Conservation (phyloP, 2,888 invertebrate species). For the Anagyrus pseudococci region DNA sequence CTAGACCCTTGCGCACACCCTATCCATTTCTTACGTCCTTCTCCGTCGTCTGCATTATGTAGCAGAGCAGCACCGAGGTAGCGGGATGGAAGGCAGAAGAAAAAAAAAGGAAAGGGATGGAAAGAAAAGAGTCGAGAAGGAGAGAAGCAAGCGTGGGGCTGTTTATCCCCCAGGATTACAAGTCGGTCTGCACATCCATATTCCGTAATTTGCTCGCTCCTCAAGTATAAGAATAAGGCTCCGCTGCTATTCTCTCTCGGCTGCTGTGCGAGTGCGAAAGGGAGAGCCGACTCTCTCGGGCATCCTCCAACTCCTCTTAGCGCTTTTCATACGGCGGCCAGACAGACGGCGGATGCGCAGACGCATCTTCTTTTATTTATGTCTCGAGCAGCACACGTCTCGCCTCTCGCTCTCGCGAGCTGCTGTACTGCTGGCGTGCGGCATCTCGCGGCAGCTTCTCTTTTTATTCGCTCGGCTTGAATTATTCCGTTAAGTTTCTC, state of each 20-base stretch:
- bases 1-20: not conserved
- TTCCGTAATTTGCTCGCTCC: slow-evolving; percentile 49
- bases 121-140: slow-evolving; percentile 31
- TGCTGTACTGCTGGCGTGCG: not conserved
- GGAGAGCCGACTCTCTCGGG: slow-evolving; percentile 12
- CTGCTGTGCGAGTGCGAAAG: not conserved
- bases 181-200: slow-evolving; percentile 45
- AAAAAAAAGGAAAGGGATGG: too few species aligned
- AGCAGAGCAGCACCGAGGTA: slow-evolving; percentile 21
- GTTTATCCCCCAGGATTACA: slow-evolving; percentile 49
- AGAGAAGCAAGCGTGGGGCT: slow-evolving; percentile 32
- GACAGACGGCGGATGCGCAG: slow-evolving; percentile 1
- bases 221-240: slow-evolving; percentile 14
- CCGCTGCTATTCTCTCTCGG: too few species aligned
- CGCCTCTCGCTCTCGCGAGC: slow-evolving; percentile 19
- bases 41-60: slow-evolving; percentile 28
- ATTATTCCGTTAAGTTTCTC: slow-evolving; percentile 42
- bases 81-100: slow-evolving; percentile 2
- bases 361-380: slow-evolving; percentile 42
- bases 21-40: slow-evolving; percentile 28
- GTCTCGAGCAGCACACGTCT: slow-evolving; percentile 30
- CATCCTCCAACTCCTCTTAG: too few species aligned
- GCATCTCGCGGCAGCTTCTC: slow-evolving; percentile 24
- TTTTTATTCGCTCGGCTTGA: slow-evolving; percentile 28
- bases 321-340: slow-evolving; percentile 16